A percentile compares a stretch with the other conserved stretches of the same genome.
These are phyloP conservation scores for Sylvia borin DNA, from an alignment of 2,797 vertebrate genomes.

Conservation along the genomic window DNA sequence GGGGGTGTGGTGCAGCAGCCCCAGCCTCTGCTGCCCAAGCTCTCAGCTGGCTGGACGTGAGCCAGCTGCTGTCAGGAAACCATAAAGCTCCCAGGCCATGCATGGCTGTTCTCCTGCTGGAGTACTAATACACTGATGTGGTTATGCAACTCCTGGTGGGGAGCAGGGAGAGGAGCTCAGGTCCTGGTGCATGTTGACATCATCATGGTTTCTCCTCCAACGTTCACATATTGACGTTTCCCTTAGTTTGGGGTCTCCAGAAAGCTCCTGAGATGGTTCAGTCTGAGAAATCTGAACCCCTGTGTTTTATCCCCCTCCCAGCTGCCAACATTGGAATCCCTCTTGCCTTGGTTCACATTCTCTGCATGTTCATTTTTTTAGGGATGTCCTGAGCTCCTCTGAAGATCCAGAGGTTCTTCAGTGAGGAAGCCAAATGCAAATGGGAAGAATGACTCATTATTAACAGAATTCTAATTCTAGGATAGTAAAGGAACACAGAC, in stretches of 20 bases:
- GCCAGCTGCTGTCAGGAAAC: neutral
- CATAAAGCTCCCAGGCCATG: neutral
- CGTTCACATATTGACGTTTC: neutral
- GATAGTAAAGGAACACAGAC: neutral
- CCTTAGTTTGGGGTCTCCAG: neutral
- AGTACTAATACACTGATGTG: neutral
- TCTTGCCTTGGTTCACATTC: neutral
- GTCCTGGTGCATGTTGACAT: neutral
- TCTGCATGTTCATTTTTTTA: neutral
- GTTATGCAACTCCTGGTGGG: neutral
- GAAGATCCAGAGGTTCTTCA: neutral
- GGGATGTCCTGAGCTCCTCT: neutral
- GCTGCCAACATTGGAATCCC: neutral
- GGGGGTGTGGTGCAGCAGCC: neutral
- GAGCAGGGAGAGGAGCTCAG: neutral
- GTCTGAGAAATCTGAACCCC: neutral
- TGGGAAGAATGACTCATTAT: neutral
- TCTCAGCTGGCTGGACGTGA: neutral
- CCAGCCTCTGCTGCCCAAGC: neutral
- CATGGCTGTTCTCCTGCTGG: neutral
- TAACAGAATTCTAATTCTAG: neutral
- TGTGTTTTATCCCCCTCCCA: fast-evolving
- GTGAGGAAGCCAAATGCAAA: neutral
- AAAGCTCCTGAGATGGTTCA: neutral
- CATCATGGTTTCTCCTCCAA: neutral